These are phyloP conservation scores for Lota lota DNA, from an alignment of 2,113 vertebrate genomes.

Conservation along the genomic window DNA sequence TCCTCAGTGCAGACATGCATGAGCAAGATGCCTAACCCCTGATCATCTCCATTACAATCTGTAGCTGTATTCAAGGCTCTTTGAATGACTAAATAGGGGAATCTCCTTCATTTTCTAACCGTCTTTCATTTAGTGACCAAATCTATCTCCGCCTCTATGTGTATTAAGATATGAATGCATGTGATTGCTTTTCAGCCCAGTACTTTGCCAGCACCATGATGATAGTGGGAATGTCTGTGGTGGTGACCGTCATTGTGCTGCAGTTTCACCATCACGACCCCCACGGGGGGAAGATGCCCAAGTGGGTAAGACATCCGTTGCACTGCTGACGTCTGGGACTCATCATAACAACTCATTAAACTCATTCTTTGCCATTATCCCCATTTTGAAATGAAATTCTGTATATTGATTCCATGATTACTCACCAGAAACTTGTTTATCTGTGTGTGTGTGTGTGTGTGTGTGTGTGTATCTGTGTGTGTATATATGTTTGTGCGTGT, in stretches of 20 bases:
- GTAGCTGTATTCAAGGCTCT: not conserved
- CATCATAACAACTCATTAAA: not conserved
- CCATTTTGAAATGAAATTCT: not conserved
- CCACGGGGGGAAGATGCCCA: conserved; percentile 89
- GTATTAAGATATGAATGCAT: no score
- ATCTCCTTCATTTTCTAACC: no score
- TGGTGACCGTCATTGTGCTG: conserved; percentile 88
- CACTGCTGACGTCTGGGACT: not conserved
- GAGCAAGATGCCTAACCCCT: no score
- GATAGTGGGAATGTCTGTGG: conserved; percentile 88
- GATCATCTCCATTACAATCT: no score
- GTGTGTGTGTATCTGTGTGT: not conserved
- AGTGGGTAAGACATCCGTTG: conserved; percentile 77
- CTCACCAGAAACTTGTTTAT: not conserved
- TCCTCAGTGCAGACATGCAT: no score
- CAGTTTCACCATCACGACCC: conserved; percentile 91
- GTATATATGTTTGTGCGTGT: not conserved
- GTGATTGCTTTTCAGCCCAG: conserved; percentile 74
- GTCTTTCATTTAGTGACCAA: no score
- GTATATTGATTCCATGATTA: not conserved
- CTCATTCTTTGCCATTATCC: no score
- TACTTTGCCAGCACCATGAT: conserved; percentile 94
- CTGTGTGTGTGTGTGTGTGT: not conserved
- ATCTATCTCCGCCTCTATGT: no score
- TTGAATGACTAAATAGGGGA: not conserved